A percentile compares a stretch with the other conserved stretches of the same genome.
Evolutionary conservation across 2,888 invertebrate genomes (phyloP).

Genomic region (Phyllotreta cruciferae): DNA sequence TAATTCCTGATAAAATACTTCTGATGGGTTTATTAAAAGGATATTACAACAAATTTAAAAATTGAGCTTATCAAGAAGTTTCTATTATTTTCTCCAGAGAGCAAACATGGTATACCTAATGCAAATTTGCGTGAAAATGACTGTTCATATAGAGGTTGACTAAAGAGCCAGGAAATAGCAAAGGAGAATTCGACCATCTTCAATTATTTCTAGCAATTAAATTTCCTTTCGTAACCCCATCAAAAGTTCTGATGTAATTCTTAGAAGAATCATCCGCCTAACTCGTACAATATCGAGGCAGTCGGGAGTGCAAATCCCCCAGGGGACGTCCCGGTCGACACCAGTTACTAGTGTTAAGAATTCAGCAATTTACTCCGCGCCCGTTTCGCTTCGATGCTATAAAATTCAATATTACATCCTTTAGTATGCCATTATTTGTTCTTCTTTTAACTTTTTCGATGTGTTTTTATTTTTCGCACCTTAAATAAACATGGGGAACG

Average conservation of each 20-base stretch:
- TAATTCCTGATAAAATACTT: too few species aligned
- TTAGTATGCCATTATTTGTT: slow-evolving; percentile 32
- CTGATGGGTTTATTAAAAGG: too few species aligned
- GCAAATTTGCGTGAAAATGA: too few species aligned
- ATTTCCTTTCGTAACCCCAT: slow-evolving; percentile 29
- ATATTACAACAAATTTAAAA: too few species aligned
- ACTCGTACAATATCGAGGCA: slow-evolving; percentile 55
- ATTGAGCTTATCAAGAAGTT: too few species aligned
- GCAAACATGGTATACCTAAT: too few species aligned
- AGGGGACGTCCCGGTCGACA: slow-evolving; percentile 58
- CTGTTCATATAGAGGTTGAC: neutral
- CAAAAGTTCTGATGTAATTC: slow-evolving; percentile 36
- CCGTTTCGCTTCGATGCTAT: slow-evolving; percentile 62
- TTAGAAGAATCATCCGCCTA: slow-evolving; percentile 33
- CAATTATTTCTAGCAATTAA: slow-evolving; percentile 33
- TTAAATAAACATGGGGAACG: slow-evolving; percentile 14
- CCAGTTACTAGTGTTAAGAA: slow-evolving; percentile 61
- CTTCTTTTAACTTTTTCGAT: slow-evolving; percentile 24
- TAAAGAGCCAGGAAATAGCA: too few species aligned
- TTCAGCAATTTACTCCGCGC: slow-evolving; percentile 61
- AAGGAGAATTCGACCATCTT: neutral
- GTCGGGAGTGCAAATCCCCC: slow-evolving; percentile 57
- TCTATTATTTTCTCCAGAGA: too few species aligned
- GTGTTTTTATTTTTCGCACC: slow-evolving; percentile 18
- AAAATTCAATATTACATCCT: slow-evolving; percentile 55